Evolutionary conservation across 53 echinoderm and acorn worm genomes (phyloP), one percentile per base, ranked within the genome.

Genomic region (Holothuria scabra): DNA sequence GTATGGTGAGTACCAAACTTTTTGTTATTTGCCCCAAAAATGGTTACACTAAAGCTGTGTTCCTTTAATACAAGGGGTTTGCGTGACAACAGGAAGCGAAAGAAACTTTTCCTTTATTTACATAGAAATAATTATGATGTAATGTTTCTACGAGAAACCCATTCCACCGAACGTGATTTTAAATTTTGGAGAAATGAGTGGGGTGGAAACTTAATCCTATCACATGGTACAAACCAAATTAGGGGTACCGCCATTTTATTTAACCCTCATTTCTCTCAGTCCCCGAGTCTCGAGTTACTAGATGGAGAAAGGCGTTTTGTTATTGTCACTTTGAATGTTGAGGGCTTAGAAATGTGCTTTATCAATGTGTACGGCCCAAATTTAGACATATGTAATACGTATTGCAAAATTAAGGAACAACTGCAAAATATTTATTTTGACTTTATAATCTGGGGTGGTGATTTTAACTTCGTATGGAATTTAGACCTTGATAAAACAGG

Each of bases 211-310:
- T 19, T 64, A 19, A 19, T 14, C 28, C 12, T n/a, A n/a, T n/a
- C n/a, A n/a, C n/a, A n/a, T n/a, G n/a, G n/a, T n/a, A n/a, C n/a
- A n/a, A n/a, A n/a, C n/a, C n/a, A n/a, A n/a, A n/a, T n/a, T n/a
- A n/a, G n/a, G n/a, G n/a, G n/a, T n/a, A n/a, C n/a, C n/a, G 65
- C 65, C 23, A 65, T 65, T 65, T 65, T 65, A 65, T 65, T 23
- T 65, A 14, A 65, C 65, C 65, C 29, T 28, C 65, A 13, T 65
- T 65, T 65, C 30, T 65, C 65, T 21, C 23, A 21, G 23, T 65
- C n/a, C n/a, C n/a, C n/a, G n/a, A n/a, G n/a, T n/a, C n/a, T n/a
- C n/a, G n/a, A n/a, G n/a, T n/a, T n/a, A 65, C 13, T 5, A 65
- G 65, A 65, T 22, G 23, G 23, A 12, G 65, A 65, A 18, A 30